Evolutionary conservation across 64 coral and sea anemone genomes (phyloP).

Genomic region (Trachythela sp.): DNA sequence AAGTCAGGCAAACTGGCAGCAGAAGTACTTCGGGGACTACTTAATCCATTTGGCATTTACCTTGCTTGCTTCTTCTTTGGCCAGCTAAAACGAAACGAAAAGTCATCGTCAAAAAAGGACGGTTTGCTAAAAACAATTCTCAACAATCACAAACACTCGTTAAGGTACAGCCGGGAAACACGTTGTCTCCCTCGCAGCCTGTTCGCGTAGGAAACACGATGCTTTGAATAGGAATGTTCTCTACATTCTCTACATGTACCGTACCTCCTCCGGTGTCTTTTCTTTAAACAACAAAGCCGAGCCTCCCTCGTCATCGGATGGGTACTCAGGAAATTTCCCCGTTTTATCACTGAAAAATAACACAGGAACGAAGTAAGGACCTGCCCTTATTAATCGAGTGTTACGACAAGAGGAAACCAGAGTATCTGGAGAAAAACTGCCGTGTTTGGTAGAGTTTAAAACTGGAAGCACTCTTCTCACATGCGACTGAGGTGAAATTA

Average conservation of each 20-base stretch:
- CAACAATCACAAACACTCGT: not conserved
- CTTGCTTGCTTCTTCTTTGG: constrained; percentile 73
- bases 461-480: no score
- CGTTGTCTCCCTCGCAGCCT: no score
- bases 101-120: not conserved
- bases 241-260: no score
- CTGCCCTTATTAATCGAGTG: no score
- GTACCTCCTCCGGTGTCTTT: constrained; percentile 85
- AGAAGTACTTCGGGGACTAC: no score
- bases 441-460: not conserved
- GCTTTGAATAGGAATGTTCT: no score
- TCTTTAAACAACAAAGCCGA: constrained; percentile 91
- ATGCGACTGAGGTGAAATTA: no score
- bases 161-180: no score
- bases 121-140: constrained; percentile 3
- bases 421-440: no score
- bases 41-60: constrained; percentile 17
- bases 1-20: no score
- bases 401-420: no score
- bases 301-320: constrained; percentile 86
- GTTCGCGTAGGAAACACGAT: no score
- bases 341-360: constrained; percentile 69
- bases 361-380: not conserved
- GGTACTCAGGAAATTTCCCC: constrained; percentile 96
- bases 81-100: constrained; percentile 46